Base-by-base conservation (phyloP, 2,797 vertebrate genomes). In the Chaunax sp. region DNA sequence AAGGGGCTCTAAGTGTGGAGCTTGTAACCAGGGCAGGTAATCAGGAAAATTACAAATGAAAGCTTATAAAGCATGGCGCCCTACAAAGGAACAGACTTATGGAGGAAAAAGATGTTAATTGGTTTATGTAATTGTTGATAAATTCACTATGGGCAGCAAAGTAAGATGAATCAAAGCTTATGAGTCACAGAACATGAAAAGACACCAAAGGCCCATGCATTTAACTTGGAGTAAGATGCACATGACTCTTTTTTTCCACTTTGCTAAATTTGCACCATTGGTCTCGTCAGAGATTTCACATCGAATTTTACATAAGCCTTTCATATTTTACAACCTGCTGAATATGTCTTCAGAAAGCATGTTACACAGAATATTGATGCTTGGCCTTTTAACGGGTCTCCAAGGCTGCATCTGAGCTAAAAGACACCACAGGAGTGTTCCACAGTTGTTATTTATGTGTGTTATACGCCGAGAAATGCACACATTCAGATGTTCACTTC, bases 231-330 rank as follows among this genome's bases (percentile, higher is more conserved):
- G 45, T 45, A 74, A 80, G 69, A 82, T 63, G 50, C 78, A 83
- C 81, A 80, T 47, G 61, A 58, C 80, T 83, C 58, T 26, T 50
- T 76, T 70, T 83, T 64, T 77, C 72, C 81, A 82, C 78, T 85
- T 88, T 88, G 80, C 75, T 83, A 78, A 86, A 90, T 86, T 88
- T 88, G 78, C 86, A 87, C 80, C 52, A 46, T 78, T 72, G 37
- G 51, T 88, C 80, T 68, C 76, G 69, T 83, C 61, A 69, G 84
- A 89, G 66, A 79, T 65, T 60, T 81, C 73, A 80, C 83, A 75
- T 82, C 64, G 59, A 67, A 67, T 69, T 73, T 82, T 70, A 71
- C 80, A 60, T 69, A 77, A 68, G 69, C 79, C 63, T 85, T 84
- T 80, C 61, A 80, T 87, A 73, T 68, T 78, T 85, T 81, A 77